phyloP scores from a whole-genome alignment of 2,797 vertebrate species.

The Phylloscopus collybita region DNA sequence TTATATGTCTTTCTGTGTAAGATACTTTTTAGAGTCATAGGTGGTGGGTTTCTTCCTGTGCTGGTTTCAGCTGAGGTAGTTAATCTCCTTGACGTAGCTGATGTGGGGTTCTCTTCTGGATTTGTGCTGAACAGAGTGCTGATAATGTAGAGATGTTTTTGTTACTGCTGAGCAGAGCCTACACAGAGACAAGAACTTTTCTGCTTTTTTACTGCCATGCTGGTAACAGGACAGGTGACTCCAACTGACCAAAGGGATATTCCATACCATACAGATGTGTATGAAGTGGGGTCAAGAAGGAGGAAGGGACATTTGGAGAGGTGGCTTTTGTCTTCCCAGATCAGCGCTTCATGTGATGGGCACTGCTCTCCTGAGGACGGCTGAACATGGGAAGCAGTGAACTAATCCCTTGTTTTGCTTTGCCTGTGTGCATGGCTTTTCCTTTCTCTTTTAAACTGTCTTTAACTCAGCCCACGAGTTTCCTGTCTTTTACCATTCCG shows the following conservation, averaged over 20 bases:
- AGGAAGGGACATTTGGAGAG: fast-evolving
- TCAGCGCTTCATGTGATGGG: fast-evolving
- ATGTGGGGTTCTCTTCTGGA: neutral
- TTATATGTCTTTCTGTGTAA: neutral
- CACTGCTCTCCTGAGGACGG: neutral
- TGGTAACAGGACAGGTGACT: neutral
- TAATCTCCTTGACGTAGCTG: neutral
- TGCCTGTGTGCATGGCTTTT: neutral
- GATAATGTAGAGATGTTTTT: neutral
- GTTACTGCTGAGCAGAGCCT: neutral
- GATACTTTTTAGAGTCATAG: neutral
- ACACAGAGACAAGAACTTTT: neutral
- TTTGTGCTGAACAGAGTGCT: neutral
- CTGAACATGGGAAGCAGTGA: neutral
- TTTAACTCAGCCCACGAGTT: neutral
- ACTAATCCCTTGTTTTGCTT: neutral
- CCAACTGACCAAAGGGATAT: neutral
- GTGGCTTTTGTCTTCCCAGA: neutral
- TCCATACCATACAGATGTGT: neutral
- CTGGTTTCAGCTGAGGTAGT: neutral
- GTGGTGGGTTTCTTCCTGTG: neutral
- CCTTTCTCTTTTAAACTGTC: neutral
- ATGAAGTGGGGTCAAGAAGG: neutral
- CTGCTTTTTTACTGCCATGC: neutral
- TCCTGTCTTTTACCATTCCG: neutral